phyloP scores from a whole-genome alignment of 2,113 vertebrate species.

The Micronycteris hirsuta region DNA sequence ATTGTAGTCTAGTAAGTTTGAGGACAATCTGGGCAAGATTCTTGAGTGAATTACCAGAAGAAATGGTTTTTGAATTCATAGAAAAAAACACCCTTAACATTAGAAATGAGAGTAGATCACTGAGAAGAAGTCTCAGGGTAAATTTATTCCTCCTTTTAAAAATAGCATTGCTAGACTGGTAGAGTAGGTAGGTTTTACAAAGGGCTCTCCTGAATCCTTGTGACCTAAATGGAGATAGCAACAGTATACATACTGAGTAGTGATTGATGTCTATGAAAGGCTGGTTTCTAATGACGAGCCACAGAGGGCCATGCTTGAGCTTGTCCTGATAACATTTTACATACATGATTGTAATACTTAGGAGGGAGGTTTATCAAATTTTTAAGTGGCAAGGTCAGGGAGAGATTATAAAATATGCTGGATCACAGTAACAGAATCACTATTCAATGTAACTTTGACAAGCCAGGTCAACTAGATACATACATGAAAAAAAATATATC shows the following conservation, averaged over 20 bases:
- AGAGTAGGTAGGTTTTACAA: neutral
- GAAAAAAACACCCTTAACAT: neutral
- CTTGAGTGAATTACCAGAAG: neutral
- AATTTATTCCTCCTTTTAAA: neutral
- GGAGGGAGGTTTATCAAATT: neutral
- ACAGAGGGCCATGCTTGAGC: neutral
- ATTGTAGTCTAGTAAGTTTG: neutral
- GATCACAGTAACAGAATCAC: neutral
- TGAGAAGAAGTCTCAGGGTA: neutral
- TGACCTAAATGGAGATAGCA: neutral
- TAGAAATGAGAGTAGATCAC: neutral
- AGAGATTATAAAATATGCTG: neutral
- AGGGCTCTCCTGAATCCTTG: neutral
- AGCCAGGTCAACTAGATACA: neutral
- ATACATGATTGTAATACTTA: neutral
- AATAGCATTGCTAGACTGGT: neutral
- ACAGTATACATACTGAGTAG: neutral
- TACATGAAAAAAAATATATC: neutral
- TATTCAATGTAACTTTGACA: neutral
- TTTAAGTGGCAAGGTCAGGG: neutral
- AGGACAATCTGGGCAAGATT: neutral
- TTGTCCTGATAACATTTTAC: neutral
- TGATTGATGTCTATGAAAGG: neutral
- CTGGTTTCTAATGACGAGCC: neutral
- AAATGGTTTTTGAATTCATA: neutral